Percentiles rank a stretch among this genome's conserved stretches.
These are phyloP conservation scores for Platyscapa corneri DNA, from an alignment of 1,140 invertebrate species.

Conservation along the genomic window DNA sequence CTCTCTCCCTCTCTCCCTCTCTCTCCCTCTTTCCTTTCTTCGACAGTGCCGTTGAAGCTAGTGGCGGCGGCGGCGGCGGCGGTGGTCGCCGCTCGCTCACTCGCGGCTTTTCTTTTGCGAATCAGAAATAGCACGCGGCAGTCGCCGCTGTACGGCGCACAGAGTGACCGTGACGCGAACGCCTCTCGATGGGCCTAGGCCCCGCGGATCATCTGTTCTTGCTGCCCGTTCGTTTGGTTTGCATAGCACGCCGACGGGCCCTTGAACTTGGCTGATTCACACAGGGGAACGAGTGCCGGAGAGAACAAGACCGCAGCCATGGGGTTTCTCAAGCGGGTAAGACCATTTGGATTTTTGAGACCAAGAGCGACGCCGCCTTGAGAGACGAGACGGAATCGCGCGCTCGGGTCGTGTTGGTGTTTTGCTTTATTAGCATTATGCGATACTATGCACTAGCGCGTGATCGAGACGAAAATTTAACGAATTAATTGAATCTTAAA, in stretches of 20 bases:
- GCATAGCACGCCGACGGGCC: neutral
- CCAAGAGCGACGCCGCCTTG: too few species aligned
- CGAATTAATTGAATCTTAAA: too few species aligned
- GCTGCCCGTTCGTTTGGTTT: neutral
- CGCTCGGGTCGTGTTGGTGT: too few species aligned
- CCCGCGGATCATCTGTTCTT: neutral
- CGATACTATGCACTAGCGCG: too few species aligned
- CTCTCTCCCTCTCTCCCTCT: neutral
- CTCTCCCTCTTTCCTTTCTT: slow-evolving; percentile 31
- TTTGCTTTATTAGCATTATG: too few species aligned
- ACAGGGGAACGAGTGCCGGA: too few species aligned
- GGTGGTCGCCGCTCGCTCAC: neutral
- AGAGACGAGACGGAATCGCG: too few species aligned
- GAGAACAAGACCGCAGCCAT: neutral
- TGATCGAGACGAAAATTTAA: too few species aligned
- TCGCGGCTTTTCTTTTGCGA: neutral
- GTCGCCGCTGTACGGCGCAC: slow-evolving; percentile 53
- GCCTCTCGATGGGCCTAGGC: neutral
- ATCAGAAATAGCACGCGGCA: slow-evolving; percentile 56
- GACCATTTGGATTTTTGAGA: neutral
- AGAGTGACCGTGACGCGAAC: neutral
- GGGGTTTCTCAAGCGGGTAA: slow-evolving; percentile 33
- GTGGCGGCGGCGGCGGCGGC: neutral
- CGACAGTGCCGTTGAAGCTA: neutral
- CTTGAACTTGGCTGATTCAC: neutral